Percentiles rank a stretch among this genome's conserved stretches.
Evolutionary conservation across 1,140 invertebrate species (phyloP).

Genomic region (Calliopsis andreniformis): DNA sequence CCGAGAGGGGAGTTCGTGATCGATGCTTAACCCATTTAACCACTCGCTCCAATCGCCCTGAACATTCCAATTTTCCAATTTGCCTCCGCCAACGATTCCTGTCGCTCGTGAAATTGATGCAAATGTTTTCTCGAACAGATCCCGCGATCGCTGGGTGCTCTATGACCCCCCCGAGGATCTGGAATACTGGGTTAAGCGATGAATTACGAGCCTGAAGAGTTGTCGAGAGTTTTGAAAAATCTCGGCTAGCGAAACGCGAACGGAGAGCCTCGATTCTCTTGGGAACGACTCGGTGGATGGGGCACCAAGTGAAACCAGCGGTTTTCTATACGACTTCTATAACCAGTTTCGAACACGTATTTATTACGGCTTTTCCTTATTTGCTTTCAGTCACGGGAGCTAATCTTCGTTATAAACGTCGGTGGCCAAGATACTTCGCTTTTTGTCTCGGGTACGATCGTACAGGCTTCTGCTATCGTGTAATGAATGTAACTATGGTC

Average conservation of each 20-base stretch:
- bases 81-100: too few relatives aligned
- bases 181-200: background rate
- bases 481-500: background rate
- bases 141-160: background rate
- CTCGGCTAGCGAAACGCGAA: background rate
- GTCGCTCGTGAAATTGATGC: too few relatives aligned
- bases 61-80: too few relatives aligned
- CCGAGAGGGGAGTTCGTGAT: slow-evolving; percentile 51
- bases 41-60: background rate
- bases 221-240: slow-evolving; percentile 3
- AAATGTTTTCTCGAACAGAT: background rate
- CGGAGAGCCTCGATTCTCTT: slow-evolving; percentile 26
- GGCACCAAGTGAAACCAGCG: slow-evolving; percentile 45
- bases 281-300: slow-evolving; percentile 23
- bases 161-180: background rate
- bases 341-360: slow-evolving; percentile 45
- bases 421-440: slow-evolving; percentile 6
- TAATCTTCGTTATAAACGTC: slow-evolving; percentile 38
- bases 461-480: background rate
- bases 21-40: slow-evolving; percentile 53
- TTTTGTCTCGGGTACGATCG: background rate
- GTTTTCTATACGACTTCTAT: slow-evolving; percentile 36
- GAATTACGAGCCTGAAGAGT: slow-evolving; percentile 6
- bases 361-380: slow-evolving; percentile 50
- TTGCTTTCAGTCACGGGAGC: slow-evolving; percentile 39